A percentile compares a stretch with the other conserved stretches of the same genome.
These are phyloP conservation scores for Prinia subflava DNA, from an alignment of 2,113 vertebrate genomes.

Conservation along the genomic window DNA sequence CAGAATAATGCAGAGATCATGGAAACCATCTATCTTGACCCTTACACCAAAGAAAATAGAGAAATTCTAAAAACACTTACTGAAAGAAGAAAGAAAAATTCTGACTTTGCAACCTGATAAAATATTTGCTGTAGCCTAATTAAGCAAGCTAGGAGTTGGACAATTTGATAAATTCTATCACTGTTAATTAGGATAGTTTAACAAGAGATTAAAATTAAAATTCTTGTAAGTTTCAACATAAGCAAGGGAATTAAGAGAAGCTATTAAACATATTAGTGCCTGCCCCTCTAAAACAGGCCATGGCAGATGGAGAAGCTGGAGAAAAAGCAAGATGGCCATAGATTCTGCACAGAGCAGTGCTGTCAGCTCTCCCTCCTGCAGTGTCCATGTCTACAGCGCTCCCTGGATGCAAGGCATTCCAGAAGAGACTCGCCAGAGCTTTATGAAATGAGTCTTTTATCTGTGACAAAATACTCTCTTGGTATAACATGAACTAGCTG, in stretches of 20 bases:
- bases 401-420: background rate
- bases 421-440: background rate
- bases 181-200: background rate
- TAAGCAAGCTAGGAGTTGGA: background rate
- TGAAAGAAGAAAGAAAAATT: background rate
- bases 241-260: background rate
- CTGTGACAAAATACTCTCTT: background rate
- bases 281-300: background rate
- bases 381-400: fast-evolving
- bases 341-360: background rate
- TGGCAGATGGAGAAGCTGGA: background rate
- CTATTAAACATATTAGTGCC: background rate
- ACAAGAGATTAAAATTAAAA: background rate
- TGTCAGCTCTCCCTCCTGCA: background rate
- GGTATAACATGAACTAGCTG: background rate
- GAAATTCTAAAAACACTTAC: background rate
- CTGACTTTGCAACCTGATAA: background rate
- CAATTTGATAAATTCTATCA: background rate
- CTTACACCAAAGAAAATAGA: background rate
- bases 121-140: background rate
- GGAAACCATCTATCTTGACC: background rate
- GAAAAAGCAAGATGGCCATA: background rate
- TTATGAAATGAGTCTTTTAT: background rate
- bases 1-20: background rate
- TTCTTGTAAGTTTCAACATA: background rate